phyloP scores from a whole-genome alignment of 2,113 vertebrate species.

The Choloepus hoffmanni region DNA sequence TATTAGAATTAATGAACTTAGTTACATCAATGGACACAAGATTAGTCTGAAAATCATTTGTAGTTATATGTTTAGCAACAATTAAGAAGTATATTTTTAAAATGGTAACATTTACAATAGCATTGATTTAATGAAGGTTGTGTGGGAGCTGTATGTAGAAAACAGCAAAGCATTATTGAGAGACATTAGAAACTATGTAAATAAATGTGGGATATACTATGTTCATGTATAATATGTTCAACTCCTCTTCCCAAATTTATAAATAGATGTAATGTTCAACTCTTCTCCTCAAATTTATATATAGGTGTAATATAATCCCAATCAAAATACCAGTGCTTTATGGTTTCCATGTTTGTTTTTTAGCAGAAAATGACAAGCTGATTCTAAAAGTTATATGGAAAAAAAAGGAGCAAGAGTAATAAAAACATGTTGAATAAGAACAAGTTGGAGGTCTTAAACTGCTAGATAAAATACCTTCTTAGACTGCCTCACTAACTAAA shows the following conservation, averaged over 20 bases:
- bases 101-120: background rate
- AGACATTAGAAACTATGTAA: background rate
- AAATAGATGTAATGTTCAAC: background rate
- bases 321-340: background rate
- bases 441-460: background rate
- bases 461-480: background rate
- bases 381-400: background rate
- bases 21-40: background rate
- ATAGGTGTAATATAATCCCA: background rate
- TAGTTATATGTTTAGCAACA: background rate
- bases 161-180: background rate
- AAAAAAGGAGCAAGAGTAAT: background rate
- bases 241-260: background rate
- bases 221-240: background rate
- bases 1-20: background rate
- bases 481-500: background rate
- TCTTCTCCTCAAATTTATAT: too few species aligned
- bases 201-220: background rate
- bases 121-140: background rate
- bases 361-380: background rate
- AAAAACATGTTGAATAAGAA: background rate
- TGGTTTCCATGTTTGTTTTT: too few species aligned
- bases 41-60: background rate
- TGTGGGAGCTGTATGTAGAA: background rate
- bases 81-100: background rate